phyloP scores from a whole-genome alignment of 2,797 vertebrate genomes.

The Platyrinchus mystaceus region DNA sequence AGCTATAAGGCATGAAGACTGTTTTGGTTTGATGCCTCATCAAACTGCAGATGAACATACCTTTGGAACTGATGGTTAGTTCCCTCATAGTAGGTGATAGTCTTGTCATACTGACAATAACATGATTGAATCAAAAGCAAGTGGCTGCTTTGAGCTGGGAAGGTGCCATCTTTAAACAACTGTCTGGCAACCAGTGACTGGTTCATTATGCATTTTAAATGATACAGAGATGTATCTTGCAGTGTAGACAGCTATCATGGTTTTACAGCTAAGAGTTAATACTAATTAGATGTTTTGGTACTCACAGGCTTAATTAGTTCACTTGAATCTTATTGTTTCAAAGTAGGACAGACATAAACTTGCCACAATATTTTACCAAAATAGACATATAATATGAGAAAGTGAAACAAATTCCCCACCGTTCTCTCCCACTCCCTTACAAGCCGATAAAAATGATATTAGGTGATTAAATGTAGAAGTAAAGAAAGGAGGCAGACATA shows the following conservation, averaged over 20 bases:
- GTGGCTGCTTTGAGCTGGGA: slow-evolving; percentile 40
- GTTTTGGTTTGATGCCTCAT: slow-evolving; percentile 43
- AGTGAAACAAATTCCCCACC: slow-evolving; percentile 46
- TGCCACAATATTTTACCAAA: slow-evolving; percentile 71
- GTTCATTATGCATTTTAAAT: slow-evolving; percentile 16
- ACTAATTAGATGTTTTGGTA: slow-evolving; percentile 68
- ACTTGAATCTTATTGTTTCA: slow-evolving; percentile 68
- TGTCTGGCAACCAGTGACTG: background rate
- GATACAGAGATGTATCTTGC: background rate
- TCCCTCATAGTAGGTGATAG: slow-evolving; percentile 32
- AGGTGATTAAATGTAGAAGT: slow-evolving; percentile 71
- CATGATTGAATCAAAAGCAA: background rate
- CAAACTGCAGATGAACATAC: slow-evolving; percentile 6
- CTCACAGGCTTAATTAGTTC: slow-evolving; percentile 69
- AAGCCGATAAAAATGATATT: slow-evolving; percentile 74
- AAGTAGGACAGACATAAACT: slow-evolving; percentile 54
- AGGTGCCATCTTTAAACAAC: slow-evolving; percentile 9
- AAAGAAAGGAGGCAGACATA: slow-evolving; percentile 67
- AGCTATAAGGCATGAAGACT: background rate
- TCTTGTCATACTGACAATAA: slow-evolving; percentile 29
- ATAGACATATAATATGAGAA: slow-evolving; percentile 25
- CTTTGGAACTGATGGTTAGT: slow-evolving; percentile 11
- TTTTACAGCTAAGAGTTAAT: slow-evolving; percentile 60
- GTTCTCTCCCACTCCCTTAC: slow-evolving; percentile 61
- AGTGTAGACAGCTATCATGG: background rate